A percentile compares a stretch with the other conserved stretches of the same genome.
These are phyloP conservation scores for Calyptomena viridis DNA, from an alignment of 2,113 vertebrate species.

Conservation along the genomic window DNA sequence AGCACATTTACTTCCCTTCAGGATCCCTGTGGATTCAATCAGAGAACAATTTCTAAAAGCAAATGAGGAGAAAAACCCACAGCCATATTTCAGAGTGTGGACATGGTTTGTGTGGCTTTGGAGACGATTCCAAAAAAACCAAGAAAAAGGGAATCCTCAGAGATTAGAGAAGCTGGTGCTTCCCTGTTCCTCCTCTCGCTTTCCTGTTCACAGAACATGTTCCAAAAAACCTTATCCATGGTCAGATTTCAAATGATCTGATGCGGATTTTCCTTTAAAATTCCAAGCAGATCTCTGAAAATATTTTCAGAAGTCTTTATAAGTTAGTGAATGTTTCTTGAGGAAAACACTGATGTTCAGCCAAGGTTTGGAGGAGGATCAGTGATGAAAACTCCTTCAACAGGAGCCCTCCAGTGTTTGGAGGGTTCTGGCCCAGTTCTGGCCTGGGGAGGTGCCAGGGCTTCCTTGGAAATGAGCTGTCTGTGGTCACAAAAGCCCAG, in stretches of 20 bases:
- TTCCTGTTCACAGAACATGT: background rate
- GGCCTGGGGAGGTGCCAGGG: background rate
- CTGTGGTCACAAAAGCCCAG: background rate
- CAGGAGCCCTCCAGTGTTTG: background rate
- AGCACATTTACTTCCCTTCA: constrained; percentile 5
- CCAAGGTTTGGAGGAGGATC: background rate
- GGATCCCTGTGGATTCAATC: constrained; percentile 56
- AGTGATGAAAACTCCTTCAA: background rate
- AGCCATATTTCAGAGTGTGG: background rate
- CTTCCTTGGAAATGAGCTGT: background rate
- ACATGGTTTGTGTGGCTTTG: constrained; percentile 8
- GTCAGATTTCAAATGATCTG: background rate
- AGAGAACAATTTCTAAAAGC: constrained; percentile 57
- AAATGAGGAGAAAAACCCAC: background rate
- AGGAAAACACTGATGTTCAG: background rate
- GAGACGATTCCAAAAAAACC: background rate
- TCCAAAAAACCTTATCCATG: fast-evolving
- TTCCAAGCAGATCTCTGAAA: background rate
- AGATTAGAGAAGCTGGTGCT: background rate
- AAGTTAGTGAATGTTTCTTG: fast-evolving
- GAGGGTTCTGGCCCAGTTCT: background rate
- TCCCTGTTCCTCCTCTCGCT: background rate
- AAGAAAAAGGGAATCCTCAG: background rate
- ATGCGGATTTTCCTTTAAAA: background rate
- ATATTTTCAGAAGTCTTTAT: fast-evolving